Evolutionary conservation across 1,140 invertebrate genomes (phyloP).

Genomic region (Saxidomus purpurata): DNA sequence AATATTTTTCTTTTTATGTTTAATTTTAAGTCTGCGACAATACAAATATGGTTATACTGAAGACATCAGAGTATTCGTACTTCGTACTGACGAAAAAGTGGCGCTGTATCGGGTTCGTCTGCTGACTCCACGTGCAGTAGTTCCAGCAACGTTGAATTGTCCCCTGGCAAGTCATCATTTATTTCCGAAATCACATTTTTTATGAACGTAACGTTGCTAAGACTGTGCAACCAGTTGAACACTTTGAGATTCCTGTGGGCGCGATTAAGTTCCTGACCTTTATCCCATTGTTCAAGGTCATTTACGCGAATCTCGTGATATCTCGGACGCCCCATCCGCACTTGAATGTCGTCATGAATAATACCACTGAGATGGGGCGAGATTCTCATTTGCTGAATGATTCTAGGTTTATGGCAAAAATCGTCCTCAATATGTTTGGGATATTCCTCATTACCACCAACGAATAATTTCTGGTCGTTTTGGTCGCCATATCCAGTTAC

Average conservation of each 20-base stretch:
- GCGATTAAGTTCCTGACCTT: constrained; percentile 72
- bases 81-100: constrained; percentile 64
- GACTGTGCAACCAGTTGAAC: constrained; percentile 82
- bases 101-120: constrained; percentile 79
- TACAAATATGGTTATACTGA: too few species aligned
- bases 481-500: constrained; percentile 78
- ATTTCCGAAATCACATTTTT: constrained; percentile 62
- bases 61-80: constrained; percentile 48
- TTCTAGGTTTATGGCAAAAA: constrained; percentile 71
- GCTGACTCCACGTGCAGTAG: constrained; percentile 75
- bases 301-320: constrained; percentile 78
- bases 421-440: constrained; percentile 74
- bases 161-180: constrained; percentile 58
- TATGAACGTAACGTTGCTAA: constrained; percentile 74
- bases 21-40: too few species aligned
- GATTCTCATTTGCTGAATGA: constrained; percentile 78
- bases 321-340: constrained; percentile 80
- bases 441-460: constrained; percentile 73
- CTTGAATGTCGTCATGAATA: constrained; percentile 78
- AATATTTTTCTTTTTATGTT: too few species aligned
- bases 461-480: constrained; percentile 65
- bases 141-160: constrained; percentile 48
- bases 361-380: constrained; percentile 80
- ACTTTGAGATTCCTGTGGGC: constrained; percentile 81
- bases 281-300: constrained; percentile 78